Evolutionary conservation across 23 tunicate genomes (phyloP).

Genomic region (Phallusia fumigata): DNA sequence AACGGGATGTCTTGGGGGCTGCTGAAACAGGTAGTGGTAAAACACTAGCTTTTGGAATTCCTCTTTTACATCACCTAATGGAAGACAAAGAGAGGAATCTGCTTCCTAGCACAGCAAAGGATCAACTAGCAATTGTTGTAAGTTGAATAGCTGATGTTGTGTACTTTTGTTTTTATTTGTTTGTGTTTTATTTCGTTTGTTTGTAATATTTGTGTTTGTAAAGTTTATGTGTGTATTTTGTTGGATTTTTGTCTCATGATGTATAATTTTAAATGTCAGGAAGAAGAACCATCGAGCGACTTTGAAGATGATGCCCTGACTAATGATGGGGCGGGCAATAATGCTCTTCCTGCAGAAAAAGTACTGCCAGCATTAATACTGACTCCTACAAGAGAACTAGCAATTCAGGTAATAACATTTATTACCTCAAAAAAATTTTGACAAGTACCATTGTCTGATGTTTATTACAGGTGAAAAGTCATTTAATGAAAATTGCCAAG

Average conservation of each 20-base stretch:
- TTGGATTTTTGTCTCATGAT: too few relatives aligned
- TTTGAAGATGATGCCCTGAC: constrained; percentile 29
- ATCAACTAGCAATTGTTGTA: background rate
- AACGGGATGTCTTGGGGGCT: constrained; percentile 77
- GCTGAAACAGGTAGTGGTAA: constrained; percentile 98
- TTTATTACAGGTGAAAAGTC: constrained; percentile 57
- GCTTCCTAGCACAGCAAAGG: background rate
- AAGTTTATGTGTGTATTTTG: too few relatives aligned
- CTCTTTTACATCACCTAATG: constrained; percentile 72
- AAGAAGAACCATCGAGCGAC: constrained; percentile 14
- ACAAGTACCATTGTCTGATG: too few relatives aligned
- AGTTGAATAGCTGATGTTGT: background rate
- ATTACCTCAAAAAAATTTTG: background rate
- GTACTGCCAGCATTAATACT: constrained; percentile 67
- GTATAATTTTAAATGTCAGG: background rate
- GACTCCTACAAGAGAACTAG: constrained; percentile 92
- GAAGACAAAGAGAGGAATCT: constrained; percentile 57
- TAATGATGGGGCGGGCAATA: constrained; percentile 12
- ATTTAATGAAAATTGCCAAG: constrained; percentile 57
- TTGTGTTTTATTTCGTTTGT: too few relatives aligned
- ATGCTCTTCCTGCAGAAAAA: background rate
- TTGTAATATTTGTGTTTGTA: too few relatives aligned
- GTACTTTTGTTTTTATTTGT: too few relatives aligned
- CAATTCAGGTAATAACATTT: constrained; percentile 55
- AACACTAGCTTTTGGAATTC: constrained; percentile 93